Base-by-base conservation (phyloP, 2,113 vertebrate species). In the Carlito syrichta region DNA sequence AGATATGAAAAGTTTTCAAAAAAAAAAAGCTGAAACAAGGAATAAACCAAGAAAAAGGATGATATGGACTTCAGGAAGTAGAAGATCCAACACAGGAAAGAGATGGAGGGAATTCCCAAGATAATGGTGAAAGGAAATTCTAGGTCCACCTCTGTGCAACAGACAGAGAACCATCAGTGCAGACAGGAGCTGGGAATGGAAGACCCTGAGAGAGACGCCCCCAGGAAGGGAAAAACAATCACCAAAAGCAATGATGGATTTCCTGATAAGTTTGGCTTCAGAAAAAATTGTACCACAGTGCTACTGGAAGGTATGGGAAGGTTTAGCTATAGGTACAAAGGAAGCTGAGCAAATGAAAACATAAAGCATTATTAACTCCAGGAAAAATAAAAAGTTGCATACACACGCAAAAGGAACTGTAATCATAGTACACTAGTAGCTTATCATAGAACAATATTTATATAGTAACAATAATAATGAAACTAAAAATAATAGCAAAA, bases 41-140 rank as follows among this genome's bases (percentile, higher is more conserved):
- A 95, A 89, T 58, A 96, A 96, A 93, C 45, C 69, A 91, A 94
- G 76, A 71, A 23, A 58, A 79, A 93, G 43, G 56, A 78, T 40
- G 50, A 82, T 56, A 45, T 30, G 40, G 50, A 62, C 85, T 91
- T 68, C 38, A 93, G 62, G 83, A 94, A 95, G 25, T 83, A 96
- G 86, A 88, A 91, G 45, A 81, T 60, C 17, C 76, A 94, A 93
- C 32, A 60, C 20, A 76, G 45, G 58, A 38, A 17, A 93, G 54
- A 88, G 66, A 77, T 85, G 82, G 86, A 96, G 71, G 94, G 68
- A 73, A 93, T 96, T 92, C 62, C 81, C 84, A 89, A 62, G 54
- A 62, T 92, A 81, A 95, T 43, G 73, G 60, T 48, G 40, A 94
- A 63, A 50, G 62, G 73, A 94, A 92, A 52, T 73, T 63, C 66